phyloP scores from a whole-genome alignment of 2,797 vertebrate species.

The Silurus aristotelis region DNA sequence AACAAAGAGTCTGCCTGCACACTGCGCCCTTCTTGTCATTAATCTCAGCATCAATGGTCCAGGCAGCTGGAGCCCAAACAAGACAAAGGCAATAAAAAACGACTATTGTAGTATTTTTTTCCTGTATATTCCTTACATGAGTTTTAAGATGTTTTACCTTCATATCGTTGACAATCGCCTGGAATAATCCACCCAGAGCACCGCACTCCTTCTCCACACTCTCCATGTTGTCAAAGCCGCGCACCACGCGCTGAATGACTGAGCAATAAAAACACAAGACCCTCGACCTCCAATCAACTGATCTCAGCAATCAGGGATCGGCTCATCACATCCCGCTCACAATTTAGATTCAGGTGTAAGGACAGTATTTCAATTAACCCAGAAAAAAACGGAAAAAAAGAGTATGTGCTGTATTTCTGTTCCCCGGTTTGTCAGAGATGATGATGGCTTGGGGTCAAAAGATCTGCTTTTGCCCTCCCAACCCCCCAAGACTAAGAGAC shows the following conservation, averaged over 20 bases:
- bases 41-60: conserved; percentile 63
- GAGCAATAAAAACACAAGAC: conserved; percentile 25
- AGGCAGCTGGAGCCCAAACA: conserved; percentile 62
- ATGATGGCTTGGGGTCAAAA: conserved; percentile 58
- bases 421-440: conserved; percentile 28
- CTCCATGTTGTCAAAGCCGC: conserved; percentile 81
- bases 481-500: conserved; percentile 47
- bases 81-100: conserved; percentile 79
- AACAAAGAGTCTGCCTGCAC: conserved; percentile 56
- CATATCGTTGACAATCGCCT: conserved; percentile 97
- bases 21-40: conserved; percentile 47
- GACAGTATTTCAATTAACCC: background rate
- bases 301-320: conserved; percentile 37
- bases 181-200: conserved; percentile 95
- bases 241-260: conserved; percentile 43
- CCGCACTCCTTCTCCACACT: conserved; percentile 95
- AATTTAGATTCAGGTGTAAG: background rate
- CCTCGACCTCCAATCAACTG: conserved; percentile 4
- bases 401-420: background rate
- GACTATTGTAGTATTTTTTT: background rate
- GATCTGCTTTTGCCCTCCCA: conserved; percentile 47
- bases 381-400: background rate
- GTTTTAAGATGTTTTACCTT: conserved; percentile 79
- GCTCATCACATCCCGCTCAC: conserved; percentile 39
- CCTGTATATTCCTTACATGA: background rate